Percentiles rank a stretch among this genome's conserved stretches.
phyloP scores from a whole-genome alignment of 2,888 invertebrate species.

The Prosapia bicincta region DNA sequence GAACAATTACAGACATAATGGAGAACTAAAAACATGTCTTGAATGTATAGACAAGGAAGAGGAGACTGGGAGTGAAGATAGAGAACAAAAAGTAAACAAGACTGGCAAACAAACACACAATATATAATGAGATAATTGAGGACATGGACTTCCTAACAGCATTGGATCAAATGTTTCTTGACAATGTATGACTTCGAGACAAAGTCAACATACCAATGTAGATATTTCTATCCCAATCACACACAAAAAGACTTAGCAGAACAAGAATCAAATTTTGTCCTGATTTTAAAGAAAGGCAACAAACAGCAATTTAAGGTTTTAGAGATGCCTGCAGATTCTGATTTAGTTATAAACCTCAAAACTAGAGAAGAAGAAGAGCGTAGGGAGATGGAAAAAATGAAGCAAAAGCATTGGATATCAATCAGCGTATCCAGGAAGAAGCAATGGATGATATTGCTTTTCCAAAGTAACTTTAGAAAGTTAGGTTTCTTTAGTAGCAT shows the following conservation, averaged over 20 bases:
- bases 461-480: no score
- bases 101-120: no score
- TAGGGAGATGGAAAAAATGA: slow-evolving; percentile 54
- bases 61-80: no score
- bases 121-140: no score
- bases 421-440: slow-evolving; percentile 94
- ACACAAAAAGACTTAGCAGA: slow-evolving; percentile 51
- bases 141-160: slow-evolving; percentile 38
- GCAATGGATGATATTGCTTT: no score
- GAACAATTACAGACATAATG: not conserved
- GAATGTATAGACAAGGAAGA: no score
- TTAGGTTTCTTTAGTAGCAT: no score
- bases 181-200: slow-evolving; percentile 85
- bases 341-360: slow-evolving; percentile 83
- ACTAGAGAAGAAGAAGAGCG: slow-evolving; percentile 74
- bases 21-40: no score
- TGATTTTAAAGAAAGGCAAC: slow-evolving; percentile 92
- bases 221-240: slow-evolving; percentile 92
- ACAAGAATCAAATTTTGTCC: slow-evolving; percentile 77
- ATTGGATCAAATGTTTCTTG: slow-evolving; percentile 67
- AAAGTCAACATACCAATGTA: slow-evolving; percentile 73
- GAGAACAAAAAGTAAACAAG: no score
- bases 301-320: slow-evolving; percentile 90
- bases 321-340: slow-evolving; percentile 82
- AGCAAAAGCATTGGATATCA: slow-evolving; percentile 83